phyloP scores from a whole-genome alignment of 1,140 invertebrate genomes.

The Euschistus heros region DNA sequence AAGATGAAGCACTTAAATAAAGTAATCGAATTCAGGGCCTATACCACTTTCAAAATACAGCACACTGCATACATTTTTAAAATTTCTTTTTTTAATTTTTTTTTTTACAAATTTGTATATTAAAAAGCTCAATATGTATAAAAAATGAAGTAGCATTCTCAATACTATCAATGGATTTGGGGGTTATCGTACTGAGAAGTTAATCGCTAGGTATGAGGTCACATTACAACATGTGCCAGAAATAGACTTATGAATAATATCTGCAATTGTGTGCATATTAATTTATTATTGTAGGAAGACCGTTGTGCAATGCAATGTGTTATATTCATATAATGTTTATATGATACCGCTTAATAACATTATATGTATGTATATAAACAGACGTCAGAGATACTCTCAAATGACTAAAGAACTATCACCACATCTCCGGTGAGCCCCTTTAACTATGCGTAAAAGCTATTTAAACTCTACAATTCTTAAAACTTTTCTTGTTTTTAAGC shows the following conservation, averaged over 20 bases:
- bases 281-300: slow-evolving; percentile 17
- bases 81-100: slow-evolving; percentile 2
- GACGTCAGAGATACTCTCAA: slow-evolving; percentile 21
- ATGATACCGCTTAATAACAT: slow-evolving; percentile 7
- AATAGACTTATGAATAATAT: slow-evolving; percentile 4
- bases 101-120: slow-evolving; percentile 16
- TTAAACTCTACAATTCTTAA: slow-evolving; percentile 29
- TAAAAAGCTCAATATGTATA: slow-evolving; percentile 20
- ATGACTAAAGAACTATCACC: slow-evolving; percentile 25
- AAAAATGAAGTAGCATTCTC: slow-evolving; percentile 10
- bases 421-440: slow-evolving; percentile 21
- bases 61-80: slow-evolving; percentile 20
- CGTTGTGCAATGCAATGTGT: slow-evolving; percentile 20
- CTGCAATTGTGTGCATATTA: slow-evolving; percentile 17
- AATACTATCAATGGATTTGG: slow-evolving; percentile 4
- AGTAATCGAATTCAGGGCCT: not conserved
- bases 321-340: slow-evolving; percentile 19
- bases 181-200: slow-evolving; percentile 9
- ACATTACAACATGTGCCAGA: slow-evolving; percentile 16
- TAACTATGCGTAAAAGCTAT: slow-evolving; percentile 31
- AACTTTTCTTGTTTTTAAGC: slow-evolving; percentile 30
- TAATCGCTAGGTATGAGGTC: slow-evolving; percentile 6
- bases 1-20: too few relatives aligned
- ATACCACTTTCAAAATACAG: slow-evolving; percentile 17
- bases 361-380: slow-evolving; percentile 1